Conservation (phyloP, 1,140 invertebrate genomes). For the Brachionus angularis region DNA sequence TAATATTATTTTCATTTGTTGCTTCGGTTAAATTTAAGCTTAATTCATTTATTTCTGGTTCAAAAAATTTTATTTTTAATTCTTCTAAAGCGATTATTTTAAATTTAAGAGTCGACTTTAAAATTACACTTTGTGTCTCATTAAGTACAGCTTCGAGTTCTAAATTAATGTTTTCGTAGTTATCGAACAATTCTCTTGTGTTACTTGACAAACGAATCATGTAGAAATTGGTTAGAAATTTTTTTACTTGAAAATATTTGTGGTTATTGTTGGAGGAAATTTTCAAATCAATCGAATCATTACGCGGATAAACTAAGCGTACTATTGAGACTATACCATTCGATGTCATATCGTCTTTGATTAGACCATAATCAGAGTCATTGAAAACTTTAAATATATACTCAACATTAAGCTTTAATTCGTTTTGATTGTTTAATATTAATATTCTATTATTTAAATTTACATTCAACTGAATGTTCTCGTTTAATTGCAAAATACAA, state of each 20-base stretch:
- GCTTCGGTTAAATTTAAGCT: background rate
- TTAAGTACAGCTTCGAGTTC: background rate
- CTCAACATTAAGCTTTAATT: conserved; percentile 2
- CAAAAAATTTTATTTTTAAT: conserved; percentile 3
- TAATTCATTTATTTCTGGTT: no score
- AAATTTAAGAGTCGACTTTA: background rate
- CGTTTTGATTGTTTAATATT: background rate
- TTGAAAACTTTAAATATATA: conserved; percentile 41
- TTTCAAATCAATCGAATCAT: conserved; percentile 2
- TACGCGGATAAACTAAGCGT: background rate
- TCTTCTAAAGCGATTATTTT: background rate
- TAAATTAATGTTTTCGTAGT: background rate
- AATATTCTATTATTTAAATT: background rate
- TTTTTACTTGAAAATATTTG: conserved; percentile 30
- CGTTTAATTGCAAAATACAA: no score
- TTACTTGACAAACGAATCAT: conserved; percentile 23
- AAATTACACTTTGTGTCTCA: background rate
- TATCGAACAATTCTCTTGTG: background rate
- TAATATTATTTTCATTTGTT: no score
- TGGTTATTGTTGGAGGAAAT: background rate
- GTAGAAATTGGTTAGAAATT: conserved; percentile 38
- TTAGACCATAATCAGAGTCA: conserved; percentile 15
- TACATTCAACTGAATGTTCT: no score
- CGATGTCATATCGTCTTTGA: conserved; percentile 6
- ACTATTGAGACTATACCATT: conserved; percentile 35